Base-by-base conservation (phyloP, 2,888 invertebrate species). In the Barypeithes pellucidus region DNA sequence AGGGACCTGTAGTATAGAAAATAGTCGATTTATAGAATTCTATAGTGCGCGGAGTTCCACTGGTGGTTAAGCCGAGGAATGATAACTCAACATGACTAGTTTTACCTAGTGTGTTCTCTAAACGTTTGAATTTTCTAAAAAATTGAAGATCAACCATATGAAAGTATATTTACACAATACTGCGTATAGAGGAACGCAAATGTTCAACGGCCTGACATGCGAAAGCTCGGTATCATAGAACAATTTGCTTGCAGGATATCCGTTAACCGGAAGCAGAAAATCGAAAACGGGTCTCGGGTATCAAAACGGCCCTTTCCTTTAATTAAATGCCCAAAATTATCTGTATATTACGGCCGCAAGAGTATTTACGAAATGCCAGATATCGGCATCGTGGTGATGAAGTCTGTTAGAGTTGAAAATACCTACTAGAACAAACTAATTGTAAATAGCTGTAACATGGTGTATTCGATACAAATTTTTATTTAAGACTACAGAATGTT, bases 161-260 rank as follows among this genome's bases (percentile, higher is more conserved):
- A n/a, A n/a, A n/a, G n/a, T n/a, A n/a, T n/a, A n/a, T 29, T 29
- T 29, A 2, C 29, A 29, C 29, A 29, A 29, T 7, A 29, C 29
- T 5, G 2, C 43, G n/a, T 1, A n/a, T n/a, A 45, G n/a, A n/a
- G 43, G 16, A 45, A 14, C 16, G 8, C 16, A 50, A 50, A 50
- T 50, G 50, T 50, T 50, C 54, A 57, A 57, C 54, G 54, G 54
- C 54, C 54, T 57, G 54, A 57, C 16, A 29, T 11, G 16, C 33
- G 54, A 57, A 18, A 33, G 22, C 29, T 24, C 33, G 54, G 33
- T 18, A 36, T 33, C 16, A 12, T 18, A 12, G 16, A 57, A 33
- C 54, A 57, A 57, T 57, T 57, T 57, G 54, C 33, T 57, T 57
- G 54, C 33, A 57, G 54, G 54, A 57, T 57, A 57, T 57, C 54